Percentiles rank a stretch among this genome's conserved stretches.
These are phyloP conservation scores for Leucophenga montana DNA, from an alignment of 2,888 invertebrate genomes.

Conservation along the genomic window DNA sequence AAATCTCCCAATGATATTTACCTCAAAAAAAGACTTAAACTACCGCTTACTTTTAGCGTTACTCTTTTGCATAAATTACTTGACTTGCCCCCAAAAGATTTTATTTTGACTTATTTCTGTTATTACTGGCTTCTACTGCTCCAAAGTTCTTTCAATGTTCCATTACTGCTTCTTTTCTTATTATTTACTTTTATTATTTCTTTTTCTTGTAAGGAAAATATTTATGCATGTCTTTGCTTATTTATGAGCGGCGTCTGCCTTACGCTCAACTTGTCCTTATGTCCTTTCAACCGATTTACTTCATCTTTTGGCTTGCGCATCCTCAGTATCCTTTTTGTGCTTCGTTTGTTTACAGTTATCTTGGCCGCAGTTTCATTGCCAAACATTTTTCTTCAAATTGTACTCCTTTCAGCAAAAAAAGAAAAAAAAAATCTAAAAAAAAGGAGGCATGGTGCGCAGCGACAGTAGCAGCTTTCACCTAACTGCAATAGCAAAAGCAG, in stretches of 20 bases:
- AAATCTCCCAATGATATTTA: too few relatives aligned
- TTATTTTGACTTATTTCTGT: constrained; percentile 10
- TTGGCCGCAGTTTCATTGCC: constrained; percentile 68
- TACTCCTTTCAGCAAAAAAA: background rate
- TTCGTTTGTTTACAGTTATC: constrained; percentile 54
- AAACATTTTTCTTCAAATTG: constrained; percentile 35
- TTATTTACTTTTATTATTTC: constrained; percentile 25
- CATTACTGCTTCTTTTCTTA: background rate
- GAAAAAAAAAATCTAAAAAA: too few relatives aligned
- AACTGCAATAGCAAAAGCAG: constrained; percentile 29
- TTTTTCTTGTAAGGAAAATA: constrained; percentile 14
- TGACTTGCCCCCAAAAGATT: background rate
- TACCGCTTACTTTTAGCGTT: background rate
- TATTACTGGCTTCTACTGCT: background rate
- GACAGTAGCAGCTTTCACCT: constrained; percentile 49
- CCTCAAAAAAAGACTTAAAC: too few relatives aligned
- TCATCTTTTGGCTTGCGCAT: constrained; percentile 24
- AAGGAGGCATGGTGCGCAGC: background rate
- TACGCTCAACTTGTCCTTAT: constrained; percentile 17
- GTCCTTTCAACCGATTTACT: constrained; percentile 36
- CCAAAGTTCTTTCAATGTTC: background rate
- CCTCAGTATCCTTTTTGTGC: constrained; percentile 12
- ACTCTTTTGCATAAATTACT: constrained; percentile 6
- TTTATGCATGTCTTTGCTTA: constrained; percentile 65
- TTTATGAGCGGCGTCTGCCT: constrained; percentile 62